Percentiles rank a stretch among this genome's conserved stretches.
phyloP scores from a whole-genome alignment of 2,797 vertebrate genomes.

The Trachops cirrhosus region DNA sequence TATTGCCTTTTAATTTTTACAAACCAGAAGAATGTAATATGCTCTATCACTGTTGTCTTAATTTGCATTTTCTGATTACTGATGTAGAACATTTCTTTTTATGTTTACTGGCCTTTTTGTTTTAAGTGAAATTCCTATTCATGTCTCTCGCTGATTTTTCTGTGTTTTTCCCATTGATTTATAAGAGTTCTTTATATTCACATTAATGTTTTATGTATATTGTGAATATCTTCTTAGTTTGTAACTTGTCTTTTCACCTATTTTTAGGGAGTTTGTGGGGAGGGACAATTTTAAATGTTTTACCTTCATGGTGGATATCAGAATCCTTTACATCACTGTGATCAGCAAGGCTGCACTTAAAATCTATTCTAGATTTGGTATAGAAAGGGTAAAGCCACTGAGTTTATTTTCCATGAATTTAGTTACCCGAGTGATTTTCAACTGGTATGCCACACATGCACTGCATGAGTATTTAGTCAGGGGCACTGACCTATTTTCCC shows the following conservation, averaged over 20 bases:
- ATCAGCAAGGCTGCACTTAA: background rate
- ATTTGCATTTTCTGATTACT: slow-evolving; percentile 23
- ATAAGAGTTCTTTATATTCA: background rate
- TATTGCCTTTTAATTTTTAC: slow-evolving; percentile 25
- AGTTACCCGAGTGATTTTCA: background rate
- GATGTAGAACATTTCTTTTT: slow-evolving; percentile 18
- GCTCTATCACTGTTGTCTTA: background rate
- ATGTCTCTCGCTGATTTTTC: slow-evolving; percentile 5
- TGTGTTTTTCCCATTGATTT: background rate
- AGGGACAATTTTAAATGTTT: slow-evolving; percentile 26
- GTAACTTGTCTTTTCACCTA: slow-evolving; percentile 45
- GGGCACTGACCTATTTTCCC: background rate
- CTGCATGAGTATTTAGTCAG: background rate
- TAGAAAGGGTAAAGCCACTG: background rate
- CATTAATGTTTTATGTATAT: background rate
- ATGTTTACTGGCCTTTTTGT: background rate
- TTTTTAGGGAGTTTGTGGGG: slow-evolving; percentile 7
- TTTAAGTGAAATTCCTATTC: slow-evolving; percentile 13
- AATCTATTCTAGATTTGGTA: background rate
- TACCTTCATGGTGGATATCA: background rate
- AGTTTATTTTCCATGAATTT: background rate
- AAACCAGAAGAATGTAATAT: background rate
- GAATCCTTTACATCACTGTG: background rate
- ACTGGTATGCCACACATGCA: background rate
- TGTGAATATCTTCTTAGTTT: slow-evolving; percentile 2